phyloP scores from a whole-genome alignment of 2,113 vertebrate species.

The Corythornis madagascariensis region DNA sequence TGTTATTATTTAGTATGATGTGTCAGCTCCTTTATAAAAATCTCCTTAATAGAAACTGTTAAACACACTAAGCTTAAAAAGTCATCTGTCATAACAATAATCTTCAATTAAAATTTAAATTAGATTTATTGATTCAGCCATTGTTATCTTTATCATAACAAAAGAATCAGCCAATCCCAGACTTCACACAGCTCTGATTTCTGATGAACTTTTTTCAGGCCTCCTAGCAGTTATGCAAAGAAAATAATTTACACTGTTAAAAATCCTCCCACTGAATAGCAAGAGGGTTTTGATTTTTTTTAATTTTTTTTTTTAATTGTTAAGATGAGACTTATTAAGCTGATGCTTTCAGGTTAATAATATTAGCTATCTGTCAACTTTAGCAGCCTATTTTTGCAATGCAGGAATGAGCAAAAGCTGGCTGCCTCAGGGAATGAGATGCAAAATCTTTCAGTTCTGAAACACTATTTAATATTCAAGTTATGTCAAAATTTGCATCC shows the following conservation, averaged over 20 bases:
- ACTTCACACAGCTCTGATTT: conserved; percentile 1
- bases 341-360: conserved; percentile 56
- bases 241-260: conserved; percentile 17
- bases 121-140: background rate
- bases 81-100: background rate
- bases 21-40: background rate
- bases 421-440: conserved; percentile 31
- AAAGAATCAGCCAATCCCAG: background rate
- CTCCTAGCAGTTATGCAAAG: conserved; percentile 40
- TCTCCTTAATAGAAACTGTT: background rate
- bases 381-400: conserved; percentile 10
- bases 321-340: conserved; percentile 24
- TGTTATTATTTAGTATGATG: background rate
- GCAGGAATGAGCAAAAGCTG: conserved; percentile 7
- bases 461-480: background rate
- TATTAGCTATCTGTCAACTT: conserved; percentile 16
- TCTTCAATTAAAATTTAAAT: conserved; percentile 3
- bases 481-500: background rate
- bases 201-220: conserved; percentile 29
- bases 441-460: conserved; percentile 13
- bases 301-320: background rate
- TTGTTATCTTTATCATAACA: background rate
- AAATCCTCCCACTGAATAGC: conserved; percentile 38
- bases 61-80: background rate
- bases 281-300: conserved; percentile 3